Percentiles rank a stretch among this genome's conserved stretches.
phyloP scores from a whole-genome alignment of 2,113 vertebrate genomes.

The Heterotis niloticus region DNA sequence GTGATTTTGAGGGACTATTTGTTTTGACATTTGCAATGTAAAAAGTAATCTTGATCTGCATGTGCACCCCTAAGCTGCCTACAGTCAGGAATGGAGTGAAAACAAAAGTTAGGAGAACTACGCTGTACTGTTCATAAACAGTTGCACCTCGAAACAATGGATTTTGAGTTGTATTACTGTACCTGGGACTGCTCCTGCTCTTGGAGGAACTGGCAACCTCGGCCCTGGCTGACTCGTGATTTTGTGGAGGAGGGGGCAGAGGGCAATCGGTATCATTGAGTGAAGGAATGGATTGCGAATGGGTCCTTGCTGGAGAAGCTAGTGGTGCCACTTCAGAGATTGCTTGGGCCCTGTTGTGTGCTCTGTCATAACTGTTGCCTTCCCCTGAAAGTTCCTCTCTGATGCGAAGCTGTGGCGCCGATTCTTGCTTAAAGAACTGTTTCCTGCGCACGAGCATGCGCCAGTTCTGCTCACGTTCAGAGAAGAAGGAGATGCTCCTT shows the following conservation, averaged over 20 bases:
- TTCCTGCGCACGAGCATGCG: not conserved
- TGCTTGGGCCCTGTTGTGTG: not conserved
- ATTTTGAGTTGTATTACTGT: not conserved
- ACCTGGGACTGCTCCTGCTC: conserved; percentile 5
- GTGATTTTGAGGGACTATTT: no score
- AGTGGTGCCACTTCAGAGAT: not conserved
- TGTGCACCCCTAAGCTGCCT: no score
- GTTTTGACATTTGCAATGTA: no score
- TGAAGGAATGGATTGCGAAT: not conserved
- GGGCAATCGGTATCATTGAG: not conserved
- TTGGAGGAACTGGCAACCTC: not conserved
- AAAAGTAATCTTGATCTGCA: no score
- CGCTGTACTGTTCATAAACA: no score
- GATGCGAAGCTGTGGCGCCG: not conserved
- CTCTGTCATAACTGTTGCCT: not conserved
- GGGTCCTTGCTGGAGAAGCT: not conserved
- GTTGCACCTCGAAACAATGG: no score
- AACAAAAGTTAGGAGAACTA: no score
- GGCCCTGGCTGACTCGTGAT: not conserved
- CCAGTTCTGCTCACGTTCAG: not conserved
- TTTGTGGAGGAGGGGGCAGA: not conserved
- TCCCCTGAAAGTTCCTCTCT: not conserved
- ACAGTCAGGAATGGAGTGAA: no score
- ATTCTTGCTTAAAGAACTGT: not conserved
- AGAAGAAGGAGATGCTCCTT: not conserved